Base-by-base conservation (phyloP, 2,797 vertebrate genomes). In the Lagorchestes hirsutus region DNA sequence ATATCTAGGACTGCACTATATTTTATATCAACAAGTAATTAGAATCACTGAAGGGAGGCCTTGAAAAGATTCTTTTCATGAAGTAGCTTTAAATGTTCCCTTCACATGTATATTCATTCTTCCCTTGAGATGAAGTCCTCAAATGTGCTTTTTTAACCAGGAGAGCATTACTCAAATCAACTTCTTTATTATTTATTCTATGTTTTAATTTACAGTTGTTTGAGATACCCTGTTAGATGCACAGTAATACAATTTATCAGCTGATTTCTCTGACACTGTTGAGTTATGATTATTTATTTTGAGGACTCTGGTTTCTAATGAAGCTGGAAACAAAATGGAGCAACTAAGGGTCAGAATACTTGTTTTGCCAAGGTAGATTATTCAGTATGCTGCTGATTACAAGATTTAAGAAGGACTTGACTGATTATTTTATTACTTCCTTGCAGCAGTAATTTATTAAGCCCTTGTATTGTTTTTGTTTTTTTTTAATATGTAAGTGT, bases 241-340 rank as follows among this genome's bases (percentile, higher is more conserved):
- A 59, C 4, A 0, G 52, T 24, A 29, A 11, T 50, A 50, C 18
- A 14, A 4, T 54, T 87, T 46, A 27, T 92, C 55, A 52, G 90
- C 92, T 4, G 2, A 11, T 54, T 74, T 28, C 46, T 67, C 55
- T 0, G 14, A 40, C 29, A 5, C 22, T 50, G 59, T 90, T 67
- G 50, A 54, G 57, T 6, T 40, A 40, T 46, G 55, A 34, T 50
- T 54, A 24, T 62, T 54, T 91, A 31, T 67, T 91, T 52, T 62
- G 67, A 93, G 92, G 55, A 57, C 92, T 93, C 31, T 74, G 55
- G 9, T 94, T 94, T 94, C 91, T 92, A 28, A 57, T 12, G 46
- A 94, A 94, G 67, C 54, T n/a, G 0, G 12, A 31, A 8, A 58
- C 3, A 9, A 11, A 54, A 4, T 29, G 1, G 1, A 52, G 28